phyloP scores from a whole-genome alignment of 2,888 invertebrate genomes.

The Drosophila hawaiiensis region DNA sequence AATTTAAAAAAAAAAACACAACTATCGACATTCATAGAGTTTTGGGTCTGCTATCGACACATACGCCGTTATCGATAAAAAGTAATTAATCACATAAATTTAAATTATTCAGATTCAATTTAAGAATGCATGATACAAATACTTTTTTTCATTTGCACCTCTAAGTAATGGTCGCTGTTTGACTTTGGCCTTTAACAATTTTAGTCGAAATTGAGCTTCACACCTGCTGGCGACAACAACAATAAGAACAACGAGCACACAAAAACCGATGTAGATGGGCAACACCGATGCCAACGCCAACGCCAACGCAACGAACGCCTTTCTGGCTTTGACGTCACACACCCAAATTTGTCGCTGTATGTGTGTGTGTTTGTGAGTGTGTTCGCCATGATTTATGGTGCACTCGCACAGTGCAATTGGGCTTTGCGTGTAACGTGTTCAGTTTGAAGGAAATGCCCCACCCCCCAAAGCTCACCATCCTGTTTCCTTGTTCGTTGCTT shows the following conservation, averaged over 20 bases:
- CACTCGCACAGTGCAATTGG: slow-evolving; percentile 57
- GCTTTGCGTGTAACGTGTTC: slow-evolving; percentile 41
- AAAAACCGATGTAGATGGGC: slow-evolving; percentile 2
- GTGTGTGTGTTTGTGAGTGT: slow-evolving; percentile 10
- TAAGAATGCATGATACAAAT: neutral
- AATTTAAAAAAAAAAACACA: neutral
- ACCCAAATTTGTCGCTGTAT: slow-evolving; percentile 9
- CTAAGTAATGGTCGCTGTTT: neutral
- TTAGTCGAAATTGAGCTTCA: slow-evolving; percentile 20
- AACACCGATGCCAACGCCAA: neutral
- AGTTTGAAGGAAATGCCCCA: slow-evolving; percentile 22
- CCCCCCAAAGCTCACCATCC: neutral
- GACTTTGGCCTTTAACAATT: neutral
- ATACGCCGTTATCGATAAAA: neutral
- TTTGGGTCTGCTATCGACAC: neutral
- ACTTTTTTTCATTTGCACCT: too few species aligned
- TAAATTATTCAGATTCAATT: neutral
- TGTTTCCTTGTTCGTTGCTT: neutral
- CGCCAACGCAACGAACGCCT: slow-evolving; percentile 45
- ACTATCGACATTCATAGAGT: neutral
- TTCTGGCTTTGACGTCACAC: slow-evolving; percentile 64
- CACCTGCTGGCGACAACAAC: slow-evolving; percentile 24
- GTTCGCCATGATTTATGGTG: slow-evolving; percentile 60
- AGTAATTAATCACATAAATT: neutral
- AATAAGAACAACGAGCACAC: slow-evolving; percentile 17